A percentile compares a stretch with the other conserved stretches of the same genome.
Evolutionary conservation across 2,797 vertebrate genomes (phyloP).

Genomic region (Argentina silus): DNA sequence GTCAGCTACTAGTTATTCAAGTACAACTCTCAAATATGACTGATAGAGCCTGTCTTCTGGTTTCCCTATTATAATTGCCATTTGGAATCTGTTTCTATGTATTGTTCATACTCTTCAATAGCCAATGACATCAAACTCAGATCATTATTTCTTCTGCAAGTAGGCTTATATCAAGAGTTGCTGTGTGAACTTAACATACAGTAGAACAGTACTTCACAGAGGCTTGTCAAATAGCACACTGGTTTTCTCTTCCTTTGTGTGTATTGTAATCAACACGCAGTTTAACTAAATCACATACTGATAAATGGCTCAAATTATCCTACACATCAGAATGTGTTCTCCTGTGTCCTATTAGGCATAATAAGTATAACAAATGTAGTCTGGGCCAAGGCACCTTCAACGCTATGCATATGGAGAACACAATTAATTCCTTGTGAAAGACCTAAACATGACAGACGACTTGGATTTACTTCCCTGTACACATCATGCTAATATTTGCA

Average conservation of each 20-base stretch:
- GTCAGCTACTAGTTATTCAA: no score
- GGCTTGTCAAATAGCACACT: no score
- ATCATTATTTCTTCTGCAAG: neutral
- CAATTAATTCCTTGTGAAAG: constrained; percentile 66
- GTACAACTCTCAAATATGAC: no score
- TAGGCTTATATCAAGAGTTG: no score
- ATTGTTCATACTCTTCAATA: no score
- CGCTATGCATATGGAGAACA: constrained; percentile 49
- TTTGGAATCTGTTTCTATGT: no score
- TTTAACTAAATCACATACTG: constrained; percentile 47
- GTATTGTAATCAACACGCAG: constrained; percentile 23
- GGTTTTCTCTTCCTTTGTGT: neutral
- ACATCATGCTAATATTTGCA: constrained; percentile 62
- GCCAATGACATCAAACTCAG: no score
- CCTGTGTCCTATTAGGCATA: constrained; percentile 37
- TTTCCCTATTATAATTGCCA: no score
- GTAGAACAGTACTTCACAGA: no score
- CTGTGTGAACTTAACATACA: no score
- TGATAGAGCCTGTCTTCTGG: no score
- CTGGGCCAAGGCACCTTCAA: constrained; percentile 43
- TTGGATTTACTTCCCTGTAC: constrained; percentile 55
- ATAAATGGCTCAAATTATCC: constrained; percentile 66
- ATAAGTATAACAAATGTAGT: constrained; percentile 74
- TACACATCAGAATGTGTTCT: constrained; percentile 54
- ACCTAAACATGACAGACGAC: constrained; percentile 59